Evolutionary conservation across 2,888 invertebrate genomes (phyloP), one percentile per base, ranked within the genome.

Genomic region (Dioctria rufipes): DNA sequence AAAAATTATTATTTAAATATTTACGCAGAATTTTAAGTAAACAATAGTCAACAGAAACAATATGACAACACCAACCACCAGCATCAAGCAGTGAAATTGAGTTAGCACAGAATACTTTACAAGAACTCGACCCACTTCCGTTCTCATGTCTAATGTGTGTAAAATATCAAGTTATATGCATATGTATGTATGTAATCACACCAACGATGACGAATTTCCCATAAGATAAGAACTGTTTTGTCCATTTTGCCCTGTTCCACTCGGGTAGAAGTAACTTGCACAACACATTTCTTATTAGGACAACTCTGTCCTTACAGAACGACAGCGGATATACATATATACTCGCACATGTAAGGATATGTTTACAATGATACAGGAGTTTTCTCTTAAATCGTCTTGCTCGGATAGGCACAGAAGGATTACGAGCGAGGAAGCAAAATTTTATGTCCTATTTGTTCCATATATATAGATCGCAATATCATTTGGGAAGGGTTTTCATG

Each of bases 391-490:
- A 71, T 54, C 71, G 71, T 54, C 54, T 39, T 71, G n/a, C 54
- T 54, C 37, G 54, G 40, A 25, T 40, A 71, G 71, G 71, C 69
- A 40, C 54, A 39, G 60, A 60, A 25, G 60, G 71, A 51, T 71
- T 54, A 71, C 54, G 54, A 49, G 54, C 51, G 39, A 71, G 58
- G 40, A 54, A 67, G 25, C 43, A 46, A 51, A 37, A 71, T 54
- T 71, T 71, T 71, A 71, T 71, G 71, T 71, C 54, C 71, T 71
- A 54, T 71, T 71, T 71, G 71, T 71, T 58, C 40, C 71, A 71
- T 71, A 51, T 25, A 25, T 25, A 25, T n/a, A 71, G 40, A 71
- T 71, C 71, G 71, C 39, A 71, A 46, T 49, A 11, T 49, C n/a
- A 37, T 13, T 25, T 71, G 51, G n/a, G 40, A 71, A 40, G 39